Base-by-base conservation (phyloP, 2,797 vertebrate genomes). In the Dromococcyx pavoninus region DNA sequence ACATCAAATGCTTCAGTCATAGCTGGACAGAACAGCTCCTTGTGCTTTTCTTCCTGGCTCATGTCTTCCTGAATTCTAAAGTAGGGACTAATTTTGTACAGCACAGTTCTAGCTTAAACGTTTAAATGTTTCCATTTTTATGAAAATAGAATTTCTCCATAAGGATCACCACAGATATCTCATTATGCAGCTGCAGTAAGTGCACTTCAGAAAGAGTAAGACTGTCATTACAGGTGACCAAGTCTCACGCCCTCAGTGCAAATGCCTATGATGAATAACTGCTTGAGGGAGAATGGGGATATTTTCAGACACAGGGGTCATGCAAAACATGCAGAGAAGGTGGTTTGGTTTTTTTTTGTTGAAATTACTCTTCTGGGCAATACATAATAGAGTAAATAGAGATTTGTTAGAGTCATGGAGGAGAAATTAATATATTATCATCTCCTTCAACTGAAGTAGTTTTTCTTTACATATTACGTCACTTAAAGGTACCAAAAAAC, bases 181-280 rank as follows among this genome's bases (percentile, higher is more conserved):
- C 28, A 17, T 22, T 25, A 13, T 7, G 27, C 30, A 48, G 75
- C 44, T 60, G 57, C 56, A 25, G 16, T 14, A 15, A 44, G 17
- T 6, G 27, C 43, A 30, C 23, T 60, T 51, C 9, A 9, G 51
- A 80, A 64, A 51, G 32, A 30, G 17, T 35, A 24, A 14, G 28
- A 7, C n/a, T 23, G 7, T 33, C 58, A 17, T 28, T 25, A 46
- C 21, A 50, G 80, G 51, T 17, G 27, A 75, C 5, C 15, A 30
- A 32, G 39, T 9, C 64, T 54, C 62, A n/a, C 1, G 13, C 4
- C 10, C 62, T 61, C 53, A 57, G 24, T 7, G 1, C 54, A 66
- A 58, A 66, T 1, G 7, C 3, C 32, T 17, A 24, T 0, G 1
- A 33, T 4, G 5, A 62, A 2, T 5, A 60, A 33, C n/a, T 46